Evolutionary conservation across 1,140 invertebrate genomes (phyloP).

Genomic region (Helicoverpa zea): DNA sequence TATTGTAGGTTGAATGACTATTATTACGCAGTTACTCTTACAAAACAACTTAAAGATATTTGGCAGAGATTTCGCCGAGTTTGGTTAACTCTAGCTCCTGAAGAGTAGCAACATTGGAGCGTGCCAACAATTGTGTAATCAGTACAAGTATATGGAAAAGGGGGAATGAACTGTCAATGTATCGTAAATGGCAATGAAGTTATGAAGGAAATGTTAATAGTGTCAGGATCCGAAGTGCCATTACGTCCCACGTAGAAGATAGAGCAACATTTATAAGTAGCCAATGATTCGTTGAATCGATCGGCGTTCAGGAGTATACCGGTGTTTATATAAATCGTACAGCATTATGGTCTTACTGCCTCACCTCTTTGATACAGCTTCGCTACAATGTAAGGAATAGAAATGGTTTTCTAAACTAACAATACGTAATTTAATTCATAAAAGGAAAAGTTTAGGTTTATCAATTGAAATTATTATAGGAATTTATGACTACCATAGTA

Average conservation of each 20-base stretch:
- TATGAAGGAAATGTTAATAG: conserved; percentile 2
- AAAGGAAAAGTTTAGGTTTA: too few species aligned
- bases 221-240: not conserved
- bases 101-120: conserved; percentile 58
- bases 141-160: conserved; percentile 16
- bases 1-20: conserved; percentile 50
- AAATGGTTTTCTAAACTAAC: too few species aligned
- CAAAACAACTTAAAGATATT: conserved; percentile 79
- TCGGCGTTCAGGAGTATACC: not conserved
- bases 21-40: conserved; percentile 53
- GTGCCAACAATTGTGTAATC: conserved; percentile 64
- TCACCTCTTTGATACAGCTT: not conserved
- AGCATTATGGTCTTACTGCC: not conserved
- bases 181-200: conserved; percentile 16
- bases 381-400: too few species aligned
- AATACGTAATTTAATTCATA: too few species aligned
- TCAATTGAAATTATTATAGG: too few species aligned
- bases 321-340: not conserved
- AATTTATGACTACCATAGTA: too few species aligned
- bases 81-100: conserved; percentile 57
- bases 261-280: not conserved
- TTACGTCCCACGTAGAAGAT: conserved; percentile 24
- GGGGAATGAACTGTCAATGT: conserved; percentile 27
- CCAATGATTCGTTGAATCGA: conserved; percentile 2
- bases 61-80: conserved; percentile 78